Percentiles rank a stretch among this genome's conserved stretches.
Conservation (phyloP, 2,113 vertebrate genomes). For the Trochalopteron elliotii region DNA sequence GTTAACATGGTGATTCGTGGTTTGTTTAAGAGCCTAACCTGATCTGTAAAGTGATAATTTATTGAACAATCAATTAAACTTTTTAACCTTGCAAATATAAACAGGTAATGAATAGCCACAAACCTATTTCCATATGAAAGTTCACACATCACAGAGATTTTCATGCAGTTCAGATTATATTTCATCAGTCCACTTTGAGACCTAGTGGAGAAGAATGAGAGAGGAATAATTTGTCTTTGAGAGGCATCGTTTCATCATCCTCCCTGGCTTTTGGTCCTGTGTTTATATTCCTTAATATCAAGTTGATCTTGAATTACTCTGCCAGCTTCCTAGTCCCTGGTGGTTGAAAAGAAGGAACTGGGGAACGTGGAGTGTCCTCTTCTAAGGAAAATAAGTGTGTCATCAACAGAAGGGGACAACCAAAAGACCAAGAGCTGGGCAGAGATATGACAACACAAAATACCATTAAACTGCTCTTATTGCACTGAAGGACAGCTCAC, state of each 20-base stretch:
- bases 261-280: neutral
- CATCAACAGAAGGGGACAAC: neutral
- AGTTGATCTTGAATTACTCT: neutral
- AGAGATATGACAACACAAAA: neutral
- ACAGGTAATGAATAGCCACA: conserved; percentile 57
- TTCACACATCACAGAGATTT: conserved; percentile 19
- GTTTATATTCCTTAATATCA: neutral
- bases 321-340: neutral
- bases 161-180: neutral
- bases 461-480: neutral
- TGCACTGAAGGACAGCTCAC: neutral
- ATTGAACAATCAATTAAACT: conserved; percentile 81
- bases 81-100: conserved; percentile 71
- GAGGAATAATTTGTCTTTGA: neutral
- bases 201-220: neutral
- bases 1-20: conserved; percentile 78
- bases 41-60: conserved; percentile 84
- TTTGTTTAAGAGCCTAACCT: conserved; percentile 73
- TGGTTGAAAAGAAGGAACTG: neutral
- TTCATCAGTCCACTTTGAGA: neutral
- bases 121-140: conserved; percentile 54
- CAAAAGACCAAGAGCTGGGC: neutral
- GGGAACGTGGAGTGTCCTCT: neutral
- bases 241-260: neutral
- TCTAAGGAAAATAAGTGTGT: neutral